Evolutionary conservation across 2,113 vertebrate genomes (phyloP), one percentile per base, ranked within the genome.

Genomic region (Mesitornis unicolor): DNA sequence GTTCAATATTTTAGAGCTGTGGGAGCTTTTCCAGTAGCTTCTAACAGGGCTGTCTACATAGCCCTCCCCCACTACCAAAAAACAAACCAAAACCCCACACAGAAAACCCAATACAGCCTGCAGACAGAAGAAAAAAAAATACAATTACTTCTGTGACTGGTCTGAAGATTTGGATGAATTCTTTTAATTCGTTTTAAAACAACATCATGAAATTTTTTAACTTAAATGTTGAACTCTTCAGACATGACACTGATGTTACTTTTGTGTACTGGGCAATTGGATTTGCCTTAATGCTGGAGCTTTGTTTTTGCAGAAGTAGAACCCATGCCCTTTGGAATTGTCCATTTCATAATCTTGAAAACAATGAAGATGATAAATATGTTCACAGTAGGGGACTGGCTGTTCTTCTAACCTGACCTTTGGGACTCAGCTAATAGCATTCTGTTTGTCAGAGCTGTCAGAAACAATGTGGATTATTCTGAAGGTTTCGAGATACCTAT

Each of bases 401-500:
- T 45, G 36, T 14, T 79, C 53, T 80, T 43, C 65, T 90, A 90
- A 79, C 40, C 53, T 33, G 31, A 88, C 75, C 36, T 83, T n/a
- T 71, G 88, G 40, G 82, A 79, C 11, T 57, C 57, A 43, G 5
- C 28, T 85, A 64, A 85, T 26, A 87, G 10, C 20, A 36, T n/a
- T 76, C 53, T 69, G 61, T 85, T 64, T 92, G 70, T 83, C 67
- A 94, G 56, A 79, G 18, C 57, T 95, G 70, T n/a, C 90, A 94
- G 54, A 29, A 91, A 28, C 7, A 68, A 56, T 6, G 25, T 29
- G 28, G 47, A 47, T 71, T 87, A 76, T 88, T 91, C 69, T 76
- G 43, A 85, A 68, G 31, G 13, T 64, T 93, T 84, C 56, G 31
- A 87, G 75, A 73, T 64, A 82, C 50, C 53, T 73, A 76, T 87